A percentile compares a stretch with the other conserved stretches of the same genome.
Evolutionary conservation across 2,797 vertebrate species (phyloP).

Genomic region (Anabacerthia variegaticeps): DNA sequence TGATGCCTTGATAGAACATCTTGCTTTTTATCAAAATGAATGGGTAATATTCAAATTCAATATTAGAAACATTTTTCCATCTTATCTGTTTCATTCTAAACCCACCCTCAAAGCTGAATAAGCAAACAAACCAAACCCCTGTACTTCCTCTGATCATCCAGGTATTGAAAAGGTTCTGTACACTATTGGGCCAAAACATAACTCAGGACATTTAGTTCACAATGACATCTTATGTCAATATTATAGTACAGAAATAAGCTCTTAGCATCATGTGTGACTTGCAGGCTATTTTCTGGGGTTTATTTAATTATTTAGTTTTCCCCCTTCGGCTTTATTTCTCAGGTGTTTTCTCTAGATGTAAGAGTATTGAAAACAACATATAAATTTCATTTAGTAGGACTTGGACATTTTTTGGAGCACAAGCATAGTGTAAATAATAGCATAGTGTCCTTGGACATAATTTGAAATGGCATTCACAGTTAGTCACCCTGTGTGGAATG

Average conservation of each 20-base stretch:
- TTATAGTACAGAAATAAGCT: background rate
- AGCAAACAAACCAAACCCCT: background rate
- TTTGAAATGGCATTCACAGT: background rate
- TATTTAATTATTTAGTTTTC: fast-evolving
- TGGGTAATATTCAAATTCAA: background rate
- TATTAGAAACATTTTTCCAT: background rate
- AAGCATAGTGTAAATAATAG: background rate
- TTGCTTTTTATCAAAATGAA: background rate
- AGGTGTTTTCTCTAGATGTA: background rate
- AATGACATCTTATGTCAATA: background rate
- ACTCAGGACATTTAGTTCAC: background rate
- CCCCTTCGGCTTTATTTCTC: background rate
- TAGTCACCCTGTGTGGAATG: background rate
- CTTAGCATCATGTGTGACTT: background rate
- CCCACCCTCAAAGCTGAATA: background rate
- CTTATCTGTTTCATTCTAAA: background rate
- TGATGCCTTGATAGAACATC: background rate
- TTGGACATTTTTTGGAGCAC: background rate
- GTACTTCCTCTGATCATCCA: background rate
- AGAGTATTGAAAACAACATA: background rate
- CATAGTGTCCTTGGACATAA: background rate
- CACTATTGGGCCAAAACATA: background rate
- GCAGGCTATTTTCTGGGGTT: background rate
- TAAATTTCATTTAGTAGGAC: background rate
- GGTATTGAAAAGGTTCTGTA: background rate